These are phyloP conservation scores for Bungarus multicinctus DNA, from an alignment of 2,113 vertebrate genomes.

Conservation along the genomic window DNA sequence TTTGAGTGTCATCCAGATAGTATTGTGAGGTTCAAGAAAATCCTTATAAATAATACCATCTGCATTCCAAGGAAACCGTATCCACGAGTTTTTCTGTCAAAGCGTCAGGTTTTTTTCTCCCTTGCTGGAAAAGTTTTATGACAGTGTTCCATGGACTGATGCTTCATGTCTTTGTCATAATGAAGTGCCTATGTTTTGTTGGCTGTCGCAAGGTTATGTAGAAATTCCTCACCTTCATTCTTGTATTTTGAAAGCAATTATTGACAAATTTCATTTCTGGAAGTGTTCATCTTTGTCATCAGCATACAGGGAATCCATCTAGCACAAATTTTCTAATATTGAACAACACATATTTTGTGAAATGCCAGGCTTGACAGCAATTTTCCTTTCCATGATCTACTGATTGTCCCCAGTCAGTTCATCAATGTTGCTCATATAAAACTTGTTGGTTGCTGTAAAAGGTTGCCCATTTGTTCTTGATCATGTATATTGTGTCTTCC, in stretches of 20 bases:
- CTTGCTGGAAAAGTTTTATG: background rate
- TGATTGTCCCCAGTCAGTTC: background rate
- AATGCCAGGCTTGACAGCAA: background rate
- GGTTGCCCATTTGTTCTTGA: background rate
- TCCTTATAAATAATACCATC: background rate
- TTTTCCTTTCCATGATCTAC: background rate
- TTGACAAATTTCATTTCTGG: background rate
- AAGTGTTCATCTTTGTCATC: background rate
- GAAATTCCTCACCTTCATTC: background rate
- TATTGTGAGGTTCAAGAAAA: background rate
- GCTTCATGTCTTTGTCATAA: background rate
- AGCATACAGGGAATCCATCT: background rate
- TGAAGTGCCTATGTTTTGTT: background rate
- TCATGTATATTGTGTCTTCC: background rate
- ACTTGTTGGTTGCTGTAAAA: background rate
- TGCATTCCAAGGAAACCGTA: background rate
- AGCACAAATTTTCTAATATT: background rate
- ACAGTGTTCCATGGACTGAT: background rate
- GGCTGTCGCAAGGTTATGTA: background rate
- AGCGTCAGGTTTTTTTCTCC: background rate
- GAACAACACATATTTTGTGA: background rate
- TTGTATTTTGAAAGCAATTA: background rate
- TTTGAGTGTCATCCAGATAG: background rate
- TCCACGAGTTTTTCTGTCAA: background rate
- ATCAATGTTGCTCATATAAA: background rate